Base-by-base conservation (phyloP, 2,888 invertebrate genomes). In the Meandrusa payeni region DNA sequence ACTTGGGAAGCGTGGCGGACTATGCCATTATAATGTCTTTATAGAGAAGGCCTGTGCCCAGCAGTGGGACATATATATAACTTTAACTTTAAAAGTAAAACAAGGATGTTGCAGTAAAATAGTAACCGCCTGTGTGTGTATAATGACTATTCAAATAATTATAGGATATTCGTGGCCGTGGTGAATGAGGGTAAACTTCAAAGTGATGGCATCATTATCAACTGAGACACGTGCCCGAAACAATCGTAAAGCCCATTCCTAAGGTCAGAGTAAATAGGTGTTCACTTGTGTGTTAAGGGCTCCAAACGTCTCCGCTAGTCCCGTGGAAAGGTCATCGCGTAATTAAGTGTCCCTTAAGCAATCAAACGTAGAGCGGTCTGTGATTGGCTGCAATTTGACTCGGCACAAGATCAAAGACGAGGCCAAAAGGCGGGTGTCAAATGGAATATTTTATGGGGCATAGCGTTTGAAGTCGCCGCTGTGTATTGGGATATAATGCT, bases 271-370 rank as follows among this genome's bases (percentile, higher is more conserved):
- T 60, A 76, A 80, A 80, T 80, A 78, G 72, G 64, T 69, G 69
- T 69, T 73, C 76, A 71, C 59, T 59, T 64, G 55, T 69, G 72
- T 74, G 76, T 75, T 72, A 76, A 71, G 74, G 69, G 64, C 58
- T 64, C 64, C 61, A 60, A 69, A 73, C 74, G 76, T 76, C 76
- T 77, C 64, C 59, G 62, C 62, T 51, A 51, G 57, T 47, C 55
- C 55, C 55, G 55, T 28, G 54, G 65, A 75, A 77, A 85, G 86
- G 85, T 83, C 83, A 79, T 64, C 69, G 64, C 64, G 76, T 81
- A 86, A 86, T 85, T 85, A 86, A 80, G 74, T 71, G 74, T 76
- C 81, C 82, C 81, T 72, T 70, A 75, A 77, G 83, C 81, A 83
- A 83, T 86, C 85, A 82, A 73, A 75, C 68, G 61, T 61, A 58